Conservation (phyloP, 2,888 invertebrate genomes). For the Endotricha flammealis region DNA sequence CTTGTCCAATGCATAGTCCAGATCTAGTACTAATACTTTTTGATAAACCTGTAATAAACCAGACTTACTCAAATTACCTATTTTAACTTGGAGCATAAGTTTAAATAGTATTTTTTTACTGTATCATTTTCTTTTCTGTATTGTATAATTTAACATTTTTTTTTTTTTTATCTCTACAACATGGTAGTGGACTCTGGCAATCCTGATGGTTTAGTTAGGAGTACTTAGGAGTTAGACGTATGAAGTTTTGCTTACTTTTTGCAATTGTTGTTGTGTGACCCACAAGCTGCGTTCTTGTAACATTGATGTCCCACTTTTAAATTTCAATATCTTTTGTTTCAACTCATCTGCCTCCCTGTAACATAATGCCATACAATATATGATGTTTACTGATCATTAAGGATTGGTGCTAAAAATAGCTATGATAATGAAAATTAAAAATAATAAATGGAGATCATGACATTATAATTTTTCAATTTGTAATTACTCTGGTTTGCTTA, state of each 20-base stretch:
- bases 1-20: conserved; percentile 92
- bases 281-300: conserved; percentile 65
- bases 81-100: too few relatives aligned
- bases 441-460: neutral
- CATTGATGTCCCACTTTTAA: conserved; percentile 77
- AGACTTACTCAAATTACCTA: too few relatives aligned
- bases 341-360: conserved; percentile 85
- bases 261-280: conserved; percentile 65
- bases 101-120: too few relatives aligned
- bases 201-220: too few relatives aligned
- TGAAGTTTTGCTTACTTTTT: conserved; percentile 64
- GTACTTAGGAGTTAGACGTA: too few relatives aligned
- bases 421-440: neutral
- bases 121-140: too few relatives aligned
- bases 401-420: neutral
- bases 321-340: conserved; percentile 82
- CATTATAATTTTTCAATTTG: neutral
- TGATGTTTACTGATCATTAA: neutral
- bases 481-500: neutral
- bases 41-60: conserved; percentile 80
- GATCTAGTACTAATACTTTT: conserved; percentile 86
- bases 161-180: too few relatives aligned
- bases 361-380: neutral
- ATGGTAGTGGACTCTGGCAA: too few relatives aligned
- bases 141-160: too few relatives aligned